These are phyloP conservation scores for Meiosimyza decipiens DNA, from an alignment of 2,888 invertebrate species.

Conservation along the genomic window DNA sequence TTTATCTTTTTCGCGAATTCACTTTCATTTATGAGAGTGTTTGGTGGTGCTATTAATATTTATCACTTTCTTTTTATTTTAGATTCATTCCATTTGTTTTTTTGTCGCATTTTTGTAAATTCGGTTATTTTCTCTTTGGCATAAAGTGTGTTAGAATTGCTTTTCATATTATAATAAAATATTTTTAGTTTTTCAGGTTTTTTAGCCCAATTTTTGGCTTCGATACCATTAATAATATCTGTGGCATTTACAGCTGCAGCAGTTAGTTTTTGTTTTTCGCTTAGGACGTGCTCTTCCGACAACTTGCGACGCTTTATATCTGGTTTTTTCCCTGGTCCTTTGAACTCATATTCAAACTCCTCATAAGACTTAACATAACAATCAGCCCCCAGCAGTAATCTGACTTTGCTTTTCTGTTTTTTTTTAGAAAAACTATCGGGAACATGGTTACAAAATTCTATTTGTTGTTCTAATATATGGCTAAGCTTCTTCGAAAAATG, in stretches of 20 bases:
- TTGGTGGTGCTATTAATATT: too few species aligned
- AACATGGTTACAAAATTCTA: conserved; percentile 48
- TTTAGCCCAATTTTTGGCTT: conserved; percentile 50
- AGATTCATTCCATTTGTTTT: conserved; percentile 56
- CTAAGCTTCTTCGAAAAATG: conserved; percentile 54
- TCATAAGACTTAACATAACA: conserved; percentile 53
- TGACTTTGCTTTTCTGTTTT: conserved; percentile 45
- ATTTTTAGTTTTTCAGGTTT: conserved; percentile 47
- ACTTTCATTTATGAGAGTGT: too few species aligned
- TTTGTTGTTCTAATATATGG: conserved; percentile 47
- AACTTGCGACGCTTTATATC: conserved; percentile 49
- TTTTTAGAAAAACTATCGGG: background rate
- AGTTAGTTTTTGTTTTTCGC: conserved; percentile 36
- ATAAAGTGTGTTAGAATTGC: conserved; percentile 39
- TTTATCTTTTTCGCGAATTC: too few species aligned
- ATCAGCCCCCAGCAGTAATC: conserved; percentile 49
- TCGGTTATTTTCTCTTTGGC: conserved; percentile 51
- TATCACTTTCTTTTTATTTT: conserved; percentile 49
- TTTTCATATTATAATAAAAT: conserved; percentile 49
- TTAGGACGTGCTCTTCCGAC: background rate
- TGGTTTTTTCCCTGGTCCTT: conserved; percentile 50
- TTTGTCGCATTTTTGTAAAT: conserved; percentile 51
- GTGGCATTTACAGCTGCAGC: conserved; percentile 48
- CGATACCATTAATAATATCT: conserved; percentile 47
- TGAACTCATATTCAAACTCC: conserved; percentile 50